Conservation (phyloP, 1,140 invertebrate species). For the Gerris buenoi region DNA sequence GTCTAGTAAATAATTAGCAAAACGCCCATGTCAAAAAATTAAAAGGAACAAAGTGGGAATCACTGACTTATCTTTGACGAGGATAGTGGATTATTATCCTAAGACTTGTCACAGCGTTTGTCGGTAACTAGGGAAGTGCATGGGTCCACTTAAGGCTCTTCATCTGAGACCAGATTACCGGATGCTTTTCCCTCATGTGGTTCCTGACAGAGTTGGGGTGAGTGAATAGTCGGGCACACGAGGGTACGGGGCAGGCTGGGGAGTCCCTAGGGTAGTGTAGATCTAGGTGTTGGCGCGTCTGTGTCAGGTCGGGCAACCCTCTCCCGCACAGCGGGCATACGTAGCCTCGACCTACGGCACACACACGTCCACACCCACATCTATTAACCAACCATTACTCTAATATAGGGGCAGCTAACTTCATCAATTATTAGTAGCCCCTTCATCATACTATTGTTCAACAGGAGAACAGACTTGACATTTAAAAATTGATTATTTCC, state of each 20-base stretch:
- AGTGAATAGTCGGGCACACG: conserved; percentile 53
- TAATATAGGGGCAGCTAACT: too few relatives aligned
- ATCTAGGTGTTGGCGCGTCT: conserved; percentile 54
- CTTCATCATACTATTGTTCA: too few relatives aligned
- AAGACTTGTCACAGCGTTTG: too few relatives aligned
- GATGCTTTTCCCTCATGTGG: conserved; percentile 67
- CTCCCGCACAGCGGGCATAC: conserved; percentile 53
- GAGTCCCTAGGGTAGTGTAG: conserved; percentile 67
- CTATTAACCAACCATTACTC: too few relatives aligned
- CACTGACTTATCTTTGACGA: too few relatives aligned
- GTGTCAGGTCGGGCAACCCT: conserved; percentile 42
- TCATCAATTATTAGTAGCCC: too few relatives aligned
- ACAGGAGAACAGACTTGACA: too few relatives aligned
- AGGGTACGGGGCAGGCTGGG: conserved; percentile 54
- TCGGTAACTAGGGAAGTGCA: conserved; percentile 6
- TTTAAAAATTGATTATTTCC: too few relatives aligned
- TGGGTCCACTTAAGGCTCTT: conserved; percentile 58
- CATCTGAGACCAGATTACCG: conserved; percentile 60
- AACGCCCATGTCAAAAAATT: too few relatives aligned
- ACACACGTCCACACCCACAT: conserved; percentile 22
- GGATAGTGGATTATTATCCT: too few relatives aligned
- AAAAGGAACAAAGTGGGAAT: too few relatives aligned
- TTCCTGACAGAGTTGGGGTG: conserved; percentile 70
- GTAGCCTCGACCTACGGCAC: conserved; percentile 30
- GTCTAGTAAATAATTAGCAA: too few relatives aligned